Evolutionary conservation across 2,888 invertebrate genomes (phyloP).

Genomic region (Pelosia muscerda): DNA sequence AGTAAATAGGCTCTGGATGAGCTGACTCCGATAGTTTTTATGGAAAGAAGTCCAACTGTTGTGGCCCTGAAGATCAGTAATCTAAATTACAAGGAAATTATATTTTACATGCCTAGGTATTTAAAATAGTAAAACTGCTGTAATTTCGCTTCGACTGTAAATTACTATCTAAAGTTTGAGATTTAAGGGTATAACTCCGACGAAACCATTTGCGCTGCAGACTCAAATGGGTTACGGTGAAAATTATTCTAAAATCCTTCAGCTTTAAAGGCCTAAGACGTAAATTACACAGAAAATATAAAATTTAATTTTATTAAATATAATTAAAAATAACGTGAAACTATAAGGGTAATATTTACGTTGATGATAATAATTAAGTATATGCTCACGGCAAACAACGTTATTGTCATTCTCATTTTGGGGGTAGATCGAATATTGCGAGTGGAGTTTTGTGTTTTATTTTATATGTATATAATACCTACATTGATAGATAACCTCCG

Average conservation of each 20-base stretch:
- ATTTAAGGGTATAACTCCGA: not conserved
- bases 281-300: too few relatives aligned
- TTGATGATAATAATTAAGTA: not conserved
- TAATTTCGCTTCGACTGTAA: not conserved
- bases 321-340: too few relatives aligned
- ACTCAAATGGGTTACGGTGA: not conserved
- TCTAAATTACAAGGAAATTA: not conserved
- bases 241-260: not conserved
- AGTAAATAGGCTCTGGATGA: not conserved
- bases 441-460: not conserved
- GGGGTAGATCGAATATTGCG: not conserved
- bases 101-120: not conserved
- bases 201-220: not conserved
- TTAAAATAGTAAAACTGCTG: not conserved
- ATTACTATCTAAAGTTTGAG: not conserved
- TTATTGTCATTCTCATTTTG: not conserved
- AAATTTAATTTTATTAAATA: too few relatives aligned
- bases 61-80: too few relatives aligned
- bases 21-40: not conserved
- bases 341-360: conserved; percentile 1
- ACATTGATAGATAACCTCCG: too few relatives aligned
- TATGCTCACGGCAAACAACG: not conserved
- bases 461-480: too few relatives aligned
- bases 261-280: too few relatives aligned
- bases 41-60: too few relatives aligned